Base-by-base conservation (phyloP, 2,888 invertebrate species). In the Drosophila setosimentum region DNA sequence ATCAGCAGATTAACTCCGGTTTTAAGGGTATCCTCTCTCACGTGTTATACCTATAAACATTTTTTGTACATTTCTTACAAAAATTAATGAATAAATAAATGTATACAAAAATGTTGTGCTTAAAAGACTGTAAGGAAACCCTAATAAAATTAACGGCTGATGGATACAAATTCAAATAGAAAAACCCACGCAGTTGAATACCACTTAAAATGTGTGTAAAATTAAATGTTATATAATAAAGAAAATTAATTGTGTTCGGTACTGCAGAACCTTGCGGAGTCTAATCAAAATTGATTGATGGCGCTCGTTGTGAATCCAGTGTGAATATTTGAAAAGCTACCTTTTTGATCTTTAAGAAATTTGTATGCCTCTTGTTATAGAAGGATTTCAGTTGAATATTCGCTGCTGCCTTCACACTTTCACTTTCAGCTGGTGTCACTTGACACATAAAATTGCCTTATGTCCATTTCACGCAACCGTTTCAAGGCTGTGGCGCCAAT, bases 401-500 rank as follows among this genome's bases (percentile, higher is more conserved):
- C 1, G 13, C 5, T 0, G n/a, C 3, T 6, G 27, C 7, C 40
- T 16, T 45, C 16, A 8, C 21, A 8, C 21, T 45, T 40, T 29
- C 45, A 48, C 40, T 24, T 42, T 35, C 49, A 50, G 48, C 59
- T 32, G 24, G 27, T 78, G 64, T 62, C 59, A 62, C 27, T 61
- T 21, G 2, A 18, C 11, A 18, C 50, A 42, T 30, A 33, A 49
- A 37, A 18, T 30, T 45, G 37, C 11, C 37, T 8, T 33, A 18
- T 32, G 54, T 13, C 29, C 61, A 37, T 57, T 68, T 58, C 30
- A 33, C 49, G 65, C 62, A 10, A 60, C 49, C 33, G 33, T 73
- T 84, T 86, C 87, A 84, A 75, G 89, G 72, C 80, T 69, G 63
- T 37, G 63, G 49, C 61, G 69, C 69, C 85, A 80, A 89, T 87